phyloP scores from a whole-genome alignment of 2,113 vertebrate genomes.

The Vireo altiloquus region DNA sequence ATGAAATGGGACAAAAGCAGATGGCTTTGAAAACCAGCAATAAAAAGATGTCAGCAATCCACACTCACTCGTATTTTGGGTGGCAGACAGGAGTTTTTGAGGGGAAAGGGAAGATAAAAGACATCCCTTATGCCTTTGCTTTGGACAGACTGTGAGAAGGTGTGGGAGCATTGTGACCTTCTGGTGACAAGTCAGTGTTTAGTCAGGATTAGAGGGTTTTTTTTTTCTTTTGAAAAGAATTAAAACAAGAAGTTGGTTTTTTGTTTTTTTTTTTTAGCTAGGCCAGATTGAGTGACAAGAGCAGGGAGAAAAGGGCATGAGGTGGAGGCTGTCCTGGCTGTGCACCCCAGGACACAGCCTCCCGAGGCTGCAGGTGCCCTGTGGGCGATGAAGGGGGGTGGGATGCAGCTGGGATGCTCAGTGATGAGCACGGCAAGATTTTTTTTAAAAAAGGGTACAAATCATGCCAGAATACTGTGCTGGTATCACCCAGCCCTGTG shows the following conservation, averaged over 20 bases:
- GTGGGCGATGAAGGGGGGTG: rapidly evolving
- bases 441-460: background rate
- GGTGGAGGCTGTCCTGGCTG: background rate
- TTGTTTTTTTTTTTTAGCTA: no score
- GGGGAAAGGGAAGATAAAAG: background rate
- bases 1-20: background rate
- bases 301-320: background rate
- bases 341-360: rapidly evolving
- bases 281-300: background rate
- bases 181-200: rapidly evolving
- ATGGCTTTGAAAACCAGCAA: background rate
- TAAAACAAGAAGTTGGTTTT: background rate
- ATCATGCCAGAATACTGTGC: background rate
- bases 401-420: background rate
- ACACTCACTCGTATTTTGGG: background rate
- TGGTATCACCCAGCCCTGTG: background rate
- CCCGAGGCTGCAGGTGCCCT: background rate
- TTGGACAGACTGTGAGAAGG: background rate
- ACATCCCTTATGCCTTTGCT: background rate
- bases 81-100: background rate
- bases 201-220: background rate
- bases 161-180: rapidly evolving
- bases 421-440: rapidly evolving
- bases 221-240: background rate
- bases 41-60: background rate